Percentiles rank a stretch among this genome's conserved stretches.
These are phyloP conservation scores for Cynocephalus volans DNA, from an alignment of 2,113 vertebrate species.

Conservation along the genomic window DNA sequence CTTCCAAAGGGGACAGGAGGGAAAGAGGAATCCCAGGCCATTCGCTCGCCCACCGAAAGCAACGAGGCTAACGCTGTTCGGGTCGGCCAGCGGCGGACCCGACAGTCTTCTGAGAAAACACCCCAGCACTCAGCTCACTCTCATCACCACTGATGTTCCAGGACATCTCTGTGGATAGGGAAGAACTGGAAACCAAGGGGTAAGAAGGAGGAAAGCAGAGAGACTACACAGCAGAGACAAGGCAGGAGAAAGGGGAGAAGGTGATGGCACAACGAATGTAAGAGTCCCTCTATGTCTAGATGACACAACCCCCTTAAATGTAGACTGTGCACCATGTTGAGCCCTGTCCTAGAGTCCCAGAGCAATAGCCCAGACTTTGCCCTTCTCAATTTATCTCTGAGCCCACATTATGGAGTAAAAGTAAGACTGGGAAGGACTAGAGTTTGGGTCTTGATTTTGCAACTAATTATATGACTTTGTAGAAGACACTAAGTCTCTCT, in stretches of 20 bases:
- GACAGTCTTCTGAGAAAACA: neutral
- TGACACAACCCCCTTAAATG: neutral
- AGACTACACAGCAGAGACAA: neutral
- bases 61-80: too few species aligned
- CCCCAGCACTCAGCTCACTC: neutral
- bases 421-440: neutral
- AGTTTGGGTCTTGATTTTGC: conserved; percentile 17
- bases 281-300: neutral
- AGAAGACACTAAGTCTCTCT: neutral
- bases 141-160: neutral
- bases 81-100: too few species aligned
- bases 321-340: neutral
- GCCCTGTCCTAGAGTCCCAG: neutral
- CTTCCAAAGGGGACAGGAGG: too few species aligned
- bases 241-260: neutral
- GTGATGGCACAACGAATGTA: neutral
- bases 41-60: too few species aligned
- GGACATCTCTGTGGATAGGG: neutral
- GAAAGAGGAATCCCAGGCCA: too few species aligned
- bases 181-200: neutral
- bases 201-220: neutral
- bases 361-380: neutral
- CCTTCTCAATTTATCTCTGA: neutral
- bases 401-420: neutral
- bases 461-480: neutral